Evolutionary conservation across 92 coral and sea anemone species (phyloP).

Genomic region (Montipora capitata): DNA sequence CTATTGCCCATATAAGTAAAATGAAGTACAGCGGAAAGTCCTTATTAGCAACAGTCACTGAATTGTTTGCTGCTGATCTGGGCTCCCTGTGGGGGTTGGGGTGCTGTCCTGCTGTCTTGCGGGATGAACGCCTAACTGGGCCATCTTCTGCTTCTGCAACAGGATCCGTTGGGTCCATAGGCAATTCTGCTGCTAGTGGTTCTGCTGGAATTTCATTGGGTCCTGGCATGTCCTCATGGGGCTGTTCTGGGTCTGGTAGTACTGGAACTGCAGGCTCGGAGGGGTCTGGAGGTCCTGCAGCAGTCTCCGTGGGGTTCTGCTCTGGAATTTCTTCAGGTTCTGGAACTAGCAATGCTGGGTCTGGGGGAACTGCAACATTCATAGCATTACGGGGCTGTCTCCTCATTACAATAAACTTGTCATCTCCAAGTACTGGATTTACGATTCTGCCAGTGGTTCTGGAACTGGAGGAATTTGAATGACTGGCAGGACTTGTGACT

Average conservation of each 20-base stretch:
- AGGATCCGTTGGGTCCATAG: no score
- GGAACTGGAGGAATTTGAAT: background rate
- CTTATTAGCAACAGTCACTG: no score
- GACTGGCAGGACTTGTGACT: background rate
- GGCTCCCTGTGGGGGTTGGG: conserved; percentile 18
- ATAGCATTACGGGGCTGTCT: background rate
- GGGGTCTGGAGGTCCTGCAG: background rate
- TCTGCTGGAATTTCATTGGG: no score
- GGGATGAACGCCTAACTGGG: conserved; percentile 18
- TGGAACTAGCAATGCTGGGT: no score
- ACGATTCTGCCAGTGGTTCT: background rate
- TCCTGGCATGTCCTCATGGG: no score
- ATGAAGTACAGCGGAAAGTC: conserved; percentile 1
- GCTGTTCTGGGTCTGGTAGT: background rate
- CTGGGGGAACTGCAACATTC: background rate
- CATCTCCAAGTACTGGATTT: background rate
- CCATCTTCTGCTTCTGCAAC: background rate
- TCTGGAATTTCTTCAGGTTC: no score
- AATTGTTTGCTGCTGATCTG: background rate
- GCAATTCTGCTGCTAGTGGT: no score
- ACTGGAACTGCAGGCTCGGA: no score
- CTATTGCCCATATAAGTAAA: conserved; percentile 5
- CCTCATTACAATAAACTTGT: background rate
- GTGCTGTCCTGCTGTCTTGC: conserved; percentile 19
- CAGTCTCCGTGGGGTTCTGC: background rate